Percentiles rank a stretch among this genome's conserved stretches.
phyloP scores from a whole-genome alignment of 2,113 vertebrate species.

The Ceuthmochares aereus region DNA sequence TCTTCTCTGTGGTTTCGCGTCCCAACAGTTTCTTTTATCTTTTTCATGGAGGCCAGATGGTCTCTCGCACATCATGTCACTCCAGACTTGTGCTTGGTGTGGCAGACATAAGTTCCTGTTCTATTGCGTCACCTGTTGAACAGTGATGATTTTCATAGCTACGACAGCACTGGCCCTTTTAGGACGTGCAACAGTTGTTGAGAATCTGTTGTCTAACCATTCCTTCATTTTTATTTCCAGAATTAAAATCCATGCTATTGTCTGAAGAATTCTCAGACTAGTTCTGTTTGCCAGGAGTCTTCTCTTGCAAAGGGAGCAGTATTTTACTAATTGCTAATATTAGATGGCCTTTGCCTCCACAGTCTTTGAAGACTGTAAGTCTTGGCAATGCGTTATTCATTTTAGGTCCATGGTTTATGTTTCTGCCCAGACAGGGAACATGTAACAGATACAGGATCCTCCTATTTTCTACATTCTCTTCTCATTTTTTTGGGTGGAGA shows the following conservation, averaged over 20 bases:
- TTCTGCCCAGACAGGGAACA: neutral
- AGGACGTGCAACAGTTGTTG: neutral
- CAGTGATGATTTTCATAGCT: neutral
- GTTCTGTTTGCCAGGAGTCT: neutral
- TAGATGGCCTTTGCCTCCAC: neutral
- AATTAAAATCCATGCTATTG: neutral
- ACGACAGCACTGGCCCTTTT: neutral
- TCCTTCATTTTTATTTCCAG: neutral
- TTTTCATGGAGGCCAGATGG: neutral
- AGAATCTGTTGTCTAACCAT: neutral
- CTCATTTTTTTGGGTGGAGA: neutral
- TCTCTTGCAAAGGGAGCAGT: neutral
- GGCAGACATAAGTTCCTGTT: neutral
- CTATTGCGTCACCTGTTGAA: neutral
- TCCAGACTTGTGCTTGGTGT: neutral
- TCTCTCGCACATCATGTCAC: neutral
- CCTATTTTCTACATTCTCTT: neutral
- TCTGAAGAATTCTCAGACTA: neutral
- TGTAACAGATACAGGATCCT: neutral
- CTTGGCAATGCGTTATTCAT: neutral
- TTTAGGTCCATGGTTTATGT: neutral
- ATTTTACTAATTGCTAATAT: neutral
- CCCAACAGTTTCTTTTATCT: neutral
- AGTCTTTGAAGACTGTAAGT: neutral
- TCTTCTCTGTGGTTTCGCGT: neutral